These are phyloP conservation scores for Heterocephalus glaber DNA, from an alignment of 2,113 vertebrate species.

Conservation along the genomic window DNA sequence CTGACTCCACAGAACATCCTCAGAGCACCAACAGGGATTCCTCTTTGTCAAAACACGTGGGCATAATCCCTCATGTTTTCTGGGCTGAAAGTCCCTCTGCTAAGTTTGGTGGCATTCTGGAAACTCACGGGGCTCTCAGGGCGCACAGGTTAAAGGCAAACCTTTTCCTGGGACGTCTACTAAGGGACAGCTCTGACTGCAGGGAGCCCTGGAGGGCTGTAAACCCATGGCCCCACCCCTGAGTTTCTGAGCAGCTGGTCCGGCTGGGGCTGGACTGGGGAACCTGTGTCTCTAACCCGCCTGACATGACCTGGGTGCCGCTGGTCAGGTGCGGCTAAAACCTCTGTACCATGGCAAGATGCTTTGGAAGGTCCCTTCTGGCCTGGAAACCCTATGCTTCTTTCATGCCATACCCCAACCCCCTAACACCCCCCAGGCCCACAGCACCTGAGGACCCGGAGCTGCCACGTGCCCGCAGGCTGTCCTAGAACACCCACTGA, in stretches of 20 bases:
- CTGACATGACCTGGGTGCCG: background rate
- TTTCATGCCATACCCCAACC: background rate
- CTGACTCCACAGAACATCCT: slow-evolving; percentile 1
- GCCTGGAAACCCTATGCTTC: background rate
- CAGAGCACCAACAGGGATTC: background rate
- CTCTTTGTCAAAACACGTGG: background rate
- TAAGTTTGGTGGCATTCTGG: background rate
- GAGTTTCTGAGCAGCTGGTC: background rate
- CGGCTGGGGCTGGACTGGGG: background rate
- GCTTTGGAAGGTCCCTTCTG: background rate
- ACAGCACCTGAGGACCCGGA: background rate
- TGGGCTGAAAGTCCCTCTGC: background rate
- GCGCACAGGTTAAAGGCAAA: background rate
- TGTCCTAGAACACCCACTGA: background rate
- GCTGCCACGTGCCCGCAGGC: background rate
- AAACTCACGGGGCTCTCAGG: background rate
- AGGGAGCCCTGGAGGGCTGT: background rate
- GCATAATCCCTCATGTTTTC: background rate
- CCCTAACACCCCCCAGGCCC: background rate
- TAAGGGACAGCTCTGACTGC: background rate
- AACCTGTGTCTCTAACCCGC: background rate
- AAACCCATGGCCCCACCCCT: background rate
- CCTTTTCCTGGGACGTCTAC: background rate
- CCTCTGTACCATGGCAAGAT: background rate
- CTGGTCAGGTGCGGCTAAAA: background rate